These are phyloP conservation scores for Drosophila dunni DNA, from an alignment of 1,140 invertebrate species.

Conservation along the genomic window DNA sequence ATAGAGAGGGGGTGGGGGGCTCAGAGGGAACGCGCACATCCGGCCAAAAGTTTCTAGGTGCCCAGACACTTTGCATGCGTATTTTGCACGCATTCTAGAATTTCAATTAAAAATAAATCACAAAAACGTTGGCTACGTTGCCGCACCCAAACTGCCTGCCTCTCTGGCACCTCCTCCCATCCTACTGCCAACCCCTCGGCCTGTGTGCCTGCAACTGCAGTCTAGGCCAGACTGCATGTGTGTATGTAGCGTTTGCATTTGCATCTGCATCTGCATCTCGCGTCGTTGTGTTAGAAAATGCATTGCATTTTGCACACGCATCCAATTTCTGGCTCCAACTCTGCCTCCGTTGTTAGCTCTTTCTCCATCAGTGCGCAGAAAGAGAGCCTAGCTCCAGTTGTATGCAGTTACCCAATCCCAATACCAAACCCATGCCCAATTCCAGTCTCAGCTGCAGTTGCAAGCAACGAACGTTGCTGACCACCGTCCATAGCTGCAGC, in stretches of 20 bases:
- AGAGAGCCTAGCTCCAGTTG: conserved; percentile 9
- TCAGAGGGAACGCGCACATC: conserved; percentile 8
- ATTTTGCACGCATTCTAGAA: conserved; percentile 85
- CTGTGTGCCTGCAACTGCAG: conserved; percentile 1
- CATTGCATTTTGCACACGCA: conserved; percentile 79
- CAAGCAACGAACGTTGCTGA: conserved; percentile 31
- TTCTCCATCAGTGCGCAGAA: neutral
- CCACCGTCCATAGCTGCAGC: conserved; percentile 36
- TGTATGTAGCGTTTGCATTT: conserved; percentile 41
- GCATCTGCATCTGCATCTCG: conserved; percentile 78
- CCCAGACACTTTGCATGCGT: conserved; percentile 83
- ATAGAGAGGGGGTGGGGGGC: neutral
- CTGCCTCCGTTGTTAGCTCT: conserved; percentile 21
- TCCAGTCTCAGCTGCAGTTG: conserved; percentile 20
- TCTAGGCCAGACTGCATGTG: conserved; percentile 16
- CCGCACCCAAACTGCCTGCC: conserved; percentile 22
- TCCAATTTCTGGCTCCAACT: conserved; percentile 65
- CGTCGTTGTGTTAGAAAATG: conserved; percentile 79
- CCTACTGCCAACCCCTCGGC: conserved; percentile 20
- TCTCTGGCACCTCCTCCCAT: conserved; percentile 15
- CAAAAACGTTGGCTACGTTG: conserved; percentile 73
- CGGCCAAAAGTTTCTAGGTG: conserved; percentile 73
- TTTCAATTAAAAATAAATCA: conserved; percentile 85
- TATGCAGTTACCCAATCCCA: neutral
- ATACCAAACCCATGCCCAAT: too few species aligned